Evolutionary conservation across 2,797 vertebrate genomes (phyloP).

Genomic region (Characodon lateralis): DNA sequence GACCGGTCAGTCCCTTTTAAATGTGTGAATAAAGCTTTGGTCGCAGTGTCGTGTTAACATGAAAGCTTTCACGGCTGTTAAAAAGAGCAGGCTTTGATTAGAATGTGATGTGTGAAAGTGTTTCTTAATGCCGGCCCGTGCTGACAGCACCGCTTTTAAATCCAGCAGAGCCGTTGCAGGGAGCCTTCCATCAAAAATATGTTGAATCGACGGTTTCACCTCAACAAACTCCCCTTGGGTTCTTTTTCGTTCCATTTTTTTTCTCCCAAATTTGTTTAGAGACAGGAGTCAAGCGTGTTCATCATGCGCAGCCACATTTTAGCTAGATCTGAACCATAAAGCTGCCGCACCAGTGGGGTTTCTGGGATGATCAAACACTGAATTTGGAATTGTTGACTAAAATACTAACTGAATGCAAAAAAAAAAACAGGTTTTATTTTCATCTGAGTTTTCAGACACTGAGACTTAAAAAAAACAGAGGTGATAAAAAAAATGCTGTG

Average conservation of each 20-base stretch:
- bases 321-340: constrained; percentile 37
- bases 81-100: constrained; percentile 77
- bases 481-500: constrained; percentile 28
- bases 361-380: constrained; percentile 55
- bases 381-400: constrained; percentile 58
- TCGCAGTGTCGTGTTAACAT: constrained; percentile 77
- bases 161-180: constrained; percentile 61
- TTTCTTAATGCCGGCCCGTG: constrained; percentile 71
- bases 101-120: constrained; percentile 70
- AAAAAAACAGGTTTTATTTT: constrained; percentile 25
- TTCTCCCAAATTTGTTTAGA: constrained; percentile 29
- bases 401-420: constrained; percentile 52
- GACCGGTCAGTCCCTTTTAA: constrained; percentile 67
- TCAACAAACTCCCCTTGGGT: constrained; percentile 33
- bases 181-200: constrained; percentile 71
- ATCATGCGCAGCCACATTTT: constrained; percentile 28
- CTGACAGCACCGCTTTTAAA: constrained; percentile 70
- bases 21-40: constrained; percentile 73
- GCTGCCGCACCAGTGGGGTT: constrained; percentile 23
- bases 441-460: constrained; percentile 13
- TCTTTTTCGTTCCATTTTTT: not conserved
- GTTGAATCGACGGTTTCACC: constrained; percentile 69
- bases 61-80: constrained; percentile 74
- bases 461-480: constrained; percentile 51
- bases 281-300: constrained; percentile 43